Conservation (phyloP, 2,113 vertebrate species). For the Trichomycterus rosablanca region DNA sequence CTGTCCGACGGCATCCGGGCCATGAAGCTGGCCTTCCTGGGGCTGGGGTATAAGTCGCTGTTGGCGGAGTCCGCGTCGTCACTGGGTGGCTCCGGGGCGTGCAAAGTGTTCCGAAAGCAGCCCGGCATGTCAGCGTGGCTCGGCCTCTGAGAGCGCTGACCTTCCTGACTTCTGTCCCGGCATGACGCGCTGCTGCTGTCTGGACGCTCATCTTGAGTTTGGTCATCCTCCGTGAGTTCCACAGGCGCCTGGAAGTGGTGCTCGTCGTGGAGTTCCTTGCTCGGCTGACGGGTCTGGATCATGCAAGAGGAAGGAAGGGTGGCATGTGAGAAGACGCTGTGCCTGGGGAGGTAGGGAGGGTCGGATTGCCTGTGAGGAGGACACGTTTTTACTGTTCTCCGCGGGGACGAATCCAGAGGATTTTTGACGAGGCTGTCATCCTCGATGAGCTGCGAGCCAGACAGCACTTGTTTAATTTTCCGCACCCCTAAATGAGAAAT, state of each 20-base stretch:
- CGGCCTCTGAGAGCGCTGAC: conserved; percentile 41
- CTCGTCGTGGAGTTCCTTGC: conserved; percentile 53
- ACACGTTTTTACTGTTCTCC: conserved; percentile 63
- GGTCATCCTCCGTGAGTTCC: conserved; percentile 27
- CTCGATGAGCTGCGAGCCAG: conserved; percentile 53
- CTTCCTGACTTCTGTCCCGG: conserved; percentile 41
- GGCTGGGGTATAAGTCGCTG: conserved; percentile 60
- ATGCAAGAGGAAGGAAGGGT: conserved; percentile 55
- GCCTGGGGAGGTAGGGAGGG: conserved; percentile 45
- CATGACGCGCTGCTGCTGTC: conserved; percentile 47
- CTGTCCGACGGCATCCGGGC: conserved; percentile 73
- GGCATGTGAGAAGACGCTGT: conserved; percentile 45
- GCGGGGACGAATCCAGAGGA: conserved; percentile 62
- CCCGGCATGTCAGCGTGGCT: conserved; percentile 49
- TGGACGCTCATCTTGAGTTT: conserved; percentile 40
- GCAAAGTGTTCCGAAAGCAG: conserved; percentile 49
- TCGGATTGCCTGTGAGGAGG: conserved; percentile 60
- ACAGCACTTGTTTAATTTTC: conserved; percentile 78
- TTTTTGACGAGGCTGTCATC: conserved; percentile 66
- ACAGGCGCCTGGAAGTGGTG: conserved; percentile 46
- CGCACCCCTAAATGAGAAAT: conserved; percentile 83
- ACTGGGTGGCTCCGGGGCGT: conserved; percentile 52
- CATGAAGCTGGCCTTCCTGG: conserved; percentile 76
- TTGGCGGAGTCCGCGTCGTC: conserved; percentile 62
- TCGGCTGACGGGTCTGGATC: conserved; percentile 44